phyloP scores from a whole-genome alignment of 1,140 invertebrate genomes.

The Grapholita molesta region DNA sequence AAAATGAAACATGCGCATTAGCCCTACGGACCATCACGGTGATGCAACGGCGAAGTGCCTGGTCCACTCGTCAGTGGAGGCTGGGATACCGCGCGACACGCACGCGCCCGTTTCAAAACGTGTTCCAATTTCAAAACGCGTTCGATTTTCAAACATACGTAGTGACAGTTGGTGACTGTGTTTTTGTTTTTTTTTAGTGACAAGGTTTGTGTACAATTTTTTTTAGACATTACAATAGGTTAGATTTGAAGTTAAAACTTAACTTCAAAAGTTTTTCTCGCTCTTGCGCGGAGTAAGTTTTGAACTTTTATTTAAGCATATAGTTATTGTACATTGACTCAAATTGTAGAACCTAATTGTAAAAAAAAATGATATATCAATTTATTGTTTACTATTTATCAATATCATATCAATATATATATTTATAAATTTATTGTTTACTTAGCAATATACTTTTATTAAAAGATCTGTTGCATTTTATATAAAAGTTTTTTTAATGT shows the following conservation, averaged over 20 bases:
- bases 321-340: too few species aligned
- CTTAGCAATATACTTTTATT: too few species aligned
- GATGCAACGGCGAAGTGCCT: slow-evolving; percentile 17
- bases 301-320: neutral
- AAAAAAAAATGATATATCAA: too few species aligned
- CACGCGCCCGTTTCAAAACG: slow-evolving; percentile 25
- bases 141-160: neutral
- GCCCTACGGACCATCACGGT: neutral
- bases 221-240: neutral
- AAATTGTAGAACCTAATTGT: too few species aligned
- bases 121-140: neutral
- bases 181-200: neutral
- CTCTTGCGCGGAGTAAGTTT: neutral
- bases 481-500: too few species aligned
- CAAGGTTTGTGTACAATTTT: neutral
- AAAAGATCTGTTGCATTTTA: too few species aligned
- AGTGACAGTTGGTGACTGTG: neutral
- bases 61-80: slow-evolving; percentile 48
- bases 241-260: neutral
- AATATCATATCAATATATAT: too few species aligned
- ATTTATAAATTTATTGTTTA: too few species aligned
- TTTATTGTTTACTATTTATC: too few species aligned
- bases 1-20: neutral
- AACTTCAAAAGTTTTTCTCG: neutral
- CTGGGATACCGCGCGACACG: slow-evolving; percentile 39